Evolutionary conservation across 2,113 vertebrate genomes (phyloP).

Genomic region (Chiloscyllium plagiosum): DNA sequence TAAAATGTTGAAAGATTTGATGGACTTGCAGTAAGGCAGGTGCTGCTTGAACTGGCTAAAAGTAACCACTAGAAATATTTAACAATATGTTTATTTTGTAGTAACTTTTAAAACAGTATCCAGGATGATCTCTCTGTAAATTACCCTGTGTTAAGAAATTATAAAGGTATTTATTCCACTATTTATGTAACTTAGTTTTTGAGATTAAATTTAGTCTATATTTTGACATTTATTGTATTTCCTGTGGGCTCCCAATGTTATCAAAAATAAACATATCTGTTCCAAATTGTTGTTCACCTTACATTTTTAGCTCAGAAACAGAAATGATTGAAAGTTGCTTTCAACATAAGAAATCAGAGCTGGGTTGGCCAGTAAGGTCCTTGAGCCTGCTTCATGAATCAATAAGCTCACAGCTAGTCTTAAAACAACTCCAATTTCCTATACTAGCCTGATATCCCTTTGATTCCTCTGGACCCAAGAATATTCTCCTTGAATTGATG

Average conservation of each 20-base stretch:
- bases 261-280: not conserved
- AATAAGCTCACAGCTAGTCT: no score
- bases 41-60: not conserved
- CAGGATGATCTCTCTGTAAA: not conserved
- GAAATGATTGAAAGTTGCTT: not conserved
- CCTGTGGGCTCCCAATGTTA: not conserved
- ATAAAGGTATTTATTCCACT: conserved; percentile 16
- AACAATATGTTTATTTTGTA: not conserved
- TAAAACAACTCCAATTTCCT: no score
- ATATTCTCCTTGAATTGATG: not conserved
- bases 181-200: conserved; percentile 35
- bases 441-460: not conserved
- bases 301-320: not conserved
- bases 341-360: not conserved
- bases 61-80: not conserved
- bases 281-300: not conserved
- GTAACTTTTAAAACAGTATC: not conserved
- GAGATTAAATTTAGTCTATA: conserved; percentile 1
- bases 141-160: not conserved
- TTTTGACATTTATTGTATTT: not conserved
- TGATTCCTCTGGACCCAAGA: not conserved
- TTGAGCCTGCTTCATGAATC: no score
- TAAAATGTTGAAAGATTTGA: conserved; percentile 45
- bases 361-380: not conserved
- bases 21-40: conserved; percentile 43